A percentile compares a stretch with the other conserved stretches of the same genome.
These are phyloP conservation scores for Tretioscincus oriximinensis DNA, from an alignment of 2,113 vertebrate species.

Conservation along the genomic window DNA sequence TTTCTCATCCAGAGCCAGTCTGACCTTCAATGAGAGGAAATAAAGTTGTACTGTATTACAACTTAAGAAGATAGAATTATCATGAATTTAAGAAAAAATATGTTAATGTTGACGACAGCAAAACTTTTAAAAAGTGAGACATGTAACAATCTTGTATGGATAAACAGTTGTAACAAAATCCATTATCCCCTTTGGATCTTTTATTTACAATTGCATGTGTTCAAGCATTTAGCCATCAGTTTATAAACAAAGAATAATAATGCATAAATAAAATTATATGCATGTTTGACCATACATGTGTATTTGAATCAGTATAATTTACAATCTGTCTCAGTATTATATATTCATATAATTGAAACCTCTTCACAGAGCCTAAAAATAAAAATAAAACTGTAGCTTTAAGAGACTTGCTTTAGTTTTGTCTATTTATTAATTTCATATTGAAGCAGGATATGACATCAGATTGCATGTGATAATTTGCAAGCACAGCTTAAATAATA, in stretches of 20 bases:
- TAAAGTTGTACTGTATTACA: no score
- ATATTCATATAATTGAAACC: background rate
- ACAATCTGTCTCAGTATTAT: background rate
- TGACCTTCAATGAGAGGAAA: no score
- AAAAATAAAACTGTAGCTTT: accelerated
- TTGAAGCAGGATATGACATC: background rate
- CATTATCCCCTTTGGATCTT: background rate
- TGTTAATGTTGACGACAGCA: no score
- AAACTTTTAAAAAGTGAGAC: no score
- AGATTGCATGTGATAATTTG: background rate
- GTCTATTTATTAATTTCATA: background rate
- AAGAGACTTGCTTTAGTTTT: background rate
- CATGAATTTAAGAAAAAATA: no score
- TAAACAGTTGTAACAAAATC: background rate
- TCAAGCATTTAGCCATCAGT: background rate
- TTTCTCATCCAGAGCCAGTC: no score
- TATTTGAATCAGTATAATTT: background rate
- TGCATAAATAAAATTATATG: background rate
- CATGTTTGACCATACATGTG: background rate
- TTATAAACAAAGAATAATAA: background rate
- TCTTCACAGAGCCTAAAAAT: background rate
- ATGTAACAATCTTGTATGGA: background rate
- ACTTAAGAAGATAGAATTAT: no score
- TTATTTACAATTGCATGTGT: background rate
- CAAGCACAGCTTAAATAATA: background rate